Conservation (phyloP, 2,113 vertebrate species). For the mouse (Mus musculus) region GRCm39 chr2:171560501-171561000, state of each 20-base stretch:
- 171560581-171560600: background rate
- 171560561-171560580: background rate
- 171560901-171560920: fast-evolving
- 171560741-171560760: background rate
- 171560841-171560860: background rate
- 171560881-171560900: background rate
- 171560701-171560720: background rate
- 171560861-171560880: background rate
- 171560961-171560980: no score
- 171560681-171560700: background rate
- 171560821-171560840: background rate
- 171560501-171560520: background rate
- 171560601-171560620: background rate
- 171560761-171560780: background rate
- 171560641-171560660: background rate
- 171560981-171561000: background rate
- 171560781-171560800: background rate
- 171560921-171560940: fast-evolving
- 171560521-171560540: background rate
- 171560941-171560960: background rate
- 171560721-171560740: background rate
- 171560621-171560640: background rate
- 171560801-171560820: background rate
- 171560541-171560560: background rate
- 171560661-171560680: background rate